Evolutionary conservation across 2,113 vertebrate species (phyloP).

Genomic region (Chamaetylas fuelleborni): DNA sequence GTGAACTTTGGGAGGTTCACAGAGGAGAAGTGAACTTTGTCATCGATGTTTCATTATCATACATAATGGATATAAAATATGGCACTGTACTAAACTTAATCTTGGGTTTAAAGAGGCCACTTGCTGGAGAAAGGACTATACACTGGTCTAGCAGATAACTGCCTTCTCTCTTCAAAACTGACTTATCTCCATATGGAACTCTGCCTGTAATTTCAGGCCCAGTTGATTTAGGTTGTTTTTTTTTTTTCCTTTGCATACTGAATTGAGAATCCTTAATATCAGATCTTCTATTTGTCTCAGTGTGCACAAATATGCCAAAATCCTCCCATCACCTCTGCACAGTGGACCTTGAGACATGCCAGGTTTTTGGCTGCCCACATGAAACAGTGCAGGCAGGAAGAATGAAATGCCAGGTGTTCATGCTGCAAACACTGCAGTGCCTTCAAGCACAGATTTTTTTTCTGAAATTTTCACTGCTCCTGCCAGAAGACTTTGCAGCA

Average conservation of each 20-base stretch:
- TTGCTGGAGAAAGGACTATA: neutral
- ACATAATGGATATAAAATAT: neutral
- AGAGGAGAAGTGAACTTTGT: neutral
- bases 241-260: neutral
- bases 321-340: neutral
- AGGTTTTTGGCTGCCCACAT: neutral
- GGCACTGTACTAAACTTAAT: neutral
- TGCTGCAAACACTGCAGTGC: neutral
- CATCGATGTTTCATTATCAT: neutral
- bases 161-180: neutral
- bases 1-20: too few relatives aligned
- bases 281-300: neutral
- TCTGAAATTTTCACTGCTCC: neutral
- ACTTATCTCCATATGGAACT: neutral
- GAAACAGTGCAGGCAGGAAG: neutral
- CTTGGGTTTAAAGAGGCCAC: neutral
- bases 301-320: neutral
- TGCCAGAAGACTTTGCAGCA: neutral
- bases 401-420: neutral
- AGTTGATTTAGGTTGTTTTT: neutral
- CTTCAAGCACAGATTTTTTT: neutral
- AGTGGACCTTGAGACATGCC: rapidly evolving
- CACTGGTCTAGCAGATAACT: neutral
- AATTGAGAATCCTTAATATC: neutral
- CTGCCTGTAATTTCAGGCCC: neutral